phyloP scores from a whole-genome alignment of 2,888 invertebrate species.

The Argyra leucocephala region DNA sequence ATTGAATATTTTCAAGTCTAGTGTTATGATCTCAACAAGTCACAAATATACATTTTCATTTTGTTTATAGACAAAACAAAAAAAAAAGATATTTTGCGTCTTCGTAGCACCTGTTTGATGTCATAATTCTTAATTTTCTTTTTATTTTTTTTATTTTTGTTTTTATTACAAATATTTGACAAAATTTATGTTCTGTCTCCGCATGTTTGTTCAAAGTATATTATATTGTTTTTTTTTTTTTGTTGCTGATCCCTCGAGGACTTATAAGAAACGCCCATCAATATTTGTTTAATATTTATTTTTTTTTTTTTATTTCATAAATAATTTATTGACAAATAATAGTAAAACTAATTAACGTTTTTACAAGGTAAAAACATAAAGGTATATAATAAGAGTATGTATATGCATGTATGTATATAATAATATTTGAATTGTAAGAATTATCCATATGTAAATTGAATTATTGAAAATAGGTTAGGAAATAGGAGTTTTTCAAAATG shows the following conservation, averaged over 20 bases:
- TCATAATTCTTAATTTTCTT: not conserved
- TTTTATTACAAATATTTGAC: not conserved
- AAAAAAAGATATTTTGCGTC: not conserved
- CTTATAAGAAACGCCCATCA: not conserved
- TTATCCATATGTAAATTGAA: too few relatives aligned
- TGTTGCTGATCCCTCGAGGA: not conserved
- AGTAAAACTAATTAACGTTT: not conserved
- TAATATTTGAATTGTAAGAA: too few relatives aligned
- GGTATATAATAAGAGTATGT: too few relatives aligned
- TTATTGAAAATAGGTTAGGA: too few relatives aligned
- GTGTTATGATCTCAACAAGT: too few relatives aligned
- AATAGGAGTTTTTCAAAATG: too few relatives aligned
- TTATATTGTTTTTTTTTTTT: not conserved
- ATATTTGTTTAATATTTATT: not conserved
- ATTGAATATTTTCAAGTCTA: too few relatives aligned
- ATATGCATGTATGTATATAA: too few relatives aligned
- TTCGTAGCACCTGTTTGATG: conserved; percentile 2
- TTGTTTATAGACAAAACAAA: too few relatives aligned
- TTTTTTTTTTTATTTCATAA: not conserved
- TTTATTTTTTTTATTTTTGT: not conserved
- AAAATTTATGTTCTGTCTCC: not conserved
- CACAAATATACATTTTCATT: too few relatives aligned
- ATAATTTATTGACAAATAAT: not conserved
- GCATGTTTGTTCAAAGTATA: not conserved
- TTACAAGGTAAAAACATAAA: not conserved